Conservation (phyloP, 1,140 invertebrate species). For the Nautilus pompilius region DNA sequence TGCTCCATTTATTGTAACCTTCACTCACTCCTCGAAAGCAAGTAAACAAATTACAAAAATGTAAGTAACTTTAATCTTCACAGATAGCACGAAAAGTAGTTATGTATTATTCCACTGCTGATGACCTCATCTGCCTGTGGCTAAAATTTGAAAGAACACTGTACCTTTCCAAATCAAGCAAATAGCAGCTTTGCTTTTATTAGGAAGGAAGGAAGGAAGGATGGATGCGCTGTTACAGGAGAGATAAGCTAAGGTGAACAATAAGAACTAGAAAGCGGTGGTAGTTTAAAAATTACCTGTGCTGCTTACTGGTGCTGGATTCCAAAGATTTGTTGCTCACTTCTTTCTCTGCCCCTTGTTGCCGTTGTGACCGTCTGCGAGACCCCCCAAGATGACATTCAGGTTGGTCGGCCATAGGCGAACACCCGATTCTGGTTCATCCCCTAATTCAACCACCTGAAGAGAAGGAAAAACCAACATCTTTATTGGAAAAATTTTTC, state of each 20-base stretch:
- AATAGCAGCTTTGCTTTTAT: background rate
- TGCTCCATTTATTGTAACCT: too few species aligned
- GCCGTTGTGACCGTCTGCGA: conserved; percentile 30
- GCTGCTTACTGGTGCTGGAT: too few species aligned
- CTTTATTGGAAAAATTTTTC: background rate
- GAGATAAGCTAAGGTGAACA: conserved; percentile 2
- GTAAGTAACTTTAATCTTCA: too few species aligned
- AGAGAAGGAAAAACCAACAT: background rate
- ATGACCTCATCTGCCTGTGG: too few species aligned
- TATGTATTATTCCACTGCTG: too few species aligned
- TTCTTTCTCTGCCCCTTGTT: conserved; percentile 17
- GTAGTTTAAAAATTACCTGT: too few species aligned
- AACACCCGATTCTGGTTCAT: conserved; percentile 48
- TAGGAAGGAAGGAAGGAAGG: background rate
- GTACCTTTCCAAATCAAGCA: too few species aligned
- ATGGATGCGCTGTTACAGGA: background rate
- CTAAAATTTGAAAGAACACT: too few species aligned
- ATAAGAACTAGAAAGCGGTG: too few species aligned
- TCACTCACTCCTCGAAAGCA: too few species aligned
- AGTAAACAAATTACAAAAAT: too few species aligned
- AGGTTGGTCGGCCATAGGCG: conserved; percentile 58
- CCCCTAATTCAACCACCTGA: conserved; percentile 21
- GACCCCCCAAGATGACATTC: conserved; percentile 52
- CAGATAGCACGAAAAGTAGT: too few species aligned
- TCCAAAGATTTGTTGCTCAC: conserved; percentile 1